Conservation (phyloP, 2,113 vertebrate species). For the Aramus guarauna region DNA sequence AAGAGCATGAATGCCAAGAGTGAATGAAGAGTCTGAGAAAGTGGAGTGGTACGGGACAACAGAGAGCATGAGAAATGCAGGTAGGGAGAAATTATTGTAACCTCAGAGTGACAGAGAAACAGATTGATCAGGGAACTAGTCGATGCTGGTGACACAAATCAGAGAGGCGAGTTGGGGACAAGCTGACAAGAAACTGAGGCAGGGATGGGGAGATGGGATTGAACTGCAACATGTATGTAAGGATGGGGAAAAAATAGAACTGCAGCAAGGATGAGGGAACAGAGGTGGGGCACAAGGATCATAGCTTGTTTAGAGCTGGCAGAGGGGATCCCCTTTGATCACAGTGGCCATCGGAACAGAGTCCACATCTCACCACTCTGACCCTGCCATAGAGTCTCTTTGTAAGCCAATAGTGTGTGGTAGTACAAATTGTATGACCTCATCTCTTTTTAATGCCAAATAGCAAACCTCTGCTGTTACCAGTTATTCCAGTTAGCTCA, state of each 20-base stretch:
- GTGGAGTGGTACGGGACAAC: neutral
- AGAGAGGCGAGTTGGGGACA: neutral
- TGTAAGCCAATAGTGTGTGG: neutral
- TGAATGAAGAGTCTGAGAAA: neutral
- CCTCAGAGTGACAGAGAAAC: neutral
- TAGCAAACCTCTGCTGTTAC: neutral
- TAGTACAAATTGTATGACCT: neutral
- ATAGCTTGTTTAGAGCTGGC: neutral
- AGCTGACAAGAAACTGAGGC: neutral
- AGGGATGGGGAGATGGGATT: neutral
- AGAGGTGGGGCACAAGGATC: neutral
- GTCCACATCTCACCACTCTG: neutral
- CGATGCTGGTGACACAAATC: neutral
- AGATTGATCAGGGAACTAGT: neutral
- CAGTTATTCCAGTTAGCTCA: constrained; percentile 25
- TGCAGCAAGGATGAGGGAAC: neutral
- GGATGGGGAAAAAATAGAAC: neutral
- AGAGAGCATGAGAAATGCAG: neutral
- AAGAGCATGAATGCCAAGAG: rapidly evolving
- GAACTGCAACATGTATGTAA: neutral
- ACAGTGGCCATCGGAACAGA: neutral
- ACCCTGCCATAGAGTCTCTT: neutral
- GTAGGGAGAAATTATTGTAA: neutral
- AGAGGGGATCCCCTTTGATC: neutral
- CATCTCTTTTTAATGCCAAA: neutral